Evolutionary conservation across 1,140 invertebrate genomes (phyloP).

Genomic region (Adoxophyes honmai): DNA sequence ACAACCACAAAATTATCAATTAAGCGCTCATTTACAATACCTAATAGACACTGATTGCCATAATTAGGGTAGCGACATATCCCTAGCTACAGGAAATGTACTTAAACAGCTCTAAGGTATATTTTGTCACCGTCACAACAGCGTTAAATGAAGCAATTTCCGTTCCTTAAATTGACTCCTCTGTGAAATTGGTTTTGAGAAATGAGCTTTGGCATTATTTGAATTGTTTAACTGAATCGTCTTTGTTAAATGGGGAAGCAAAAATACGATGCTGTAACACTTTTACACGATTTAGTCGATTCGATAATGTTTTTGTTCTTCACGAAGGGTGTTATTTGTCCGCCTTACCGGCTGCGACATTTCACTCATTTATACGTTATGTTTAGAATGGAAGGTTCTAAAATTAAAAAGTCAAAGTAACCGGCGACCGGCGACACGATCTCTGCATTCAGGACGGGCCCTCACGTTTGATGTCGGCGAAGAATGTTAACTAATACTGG

Average conservation of each 20-base stretch:
- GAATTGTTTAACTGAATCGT: constrained; percentile 13
- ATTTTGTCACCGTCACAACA: constrained; percentile 15
- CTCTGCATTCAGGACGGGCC: not conserved
- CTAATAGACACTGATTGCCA: constrained; percentile 6
- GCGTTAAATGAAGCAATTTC: constrained; percentile 15
- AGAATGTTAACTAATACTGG: constrained; percentile 3
- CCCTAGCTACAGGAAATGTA: constrained; percentile 12
- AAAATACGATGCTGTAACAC: constrained; percentile 2
- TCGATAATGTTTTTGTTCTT: not conserved
- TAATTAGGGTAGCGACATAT: constrained; percentile 11
- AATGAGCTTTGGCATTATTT: constrained; percentile 14
- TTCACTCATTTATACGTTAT: not conserved
- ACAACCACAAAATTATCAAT: constrained; percentile 9
- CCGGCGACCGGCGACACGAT: constrained; percentile 13
- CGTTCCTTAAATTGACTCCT: constrained; percentile 14
- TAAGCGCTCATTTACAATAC: constrained; percentile 8
- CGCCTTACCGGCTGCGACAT: not conserved
- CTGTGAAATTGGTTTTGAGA: constrained; percentile 14
- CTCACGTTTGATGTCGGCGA: constrained; percentile 6
- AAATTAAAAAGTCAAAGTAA: constrained; percentile 3
- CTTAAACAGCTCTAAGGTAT: constrained; percentile 12
- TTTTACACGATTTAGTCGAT: not conserved
- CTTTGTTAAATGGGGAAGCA: constrained; percentile 12
- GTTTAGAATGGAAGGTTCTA: not conserved
- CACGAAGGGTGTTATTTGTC: not conserved